Evolutionary conservation across 2,888 invertebrate genomes (phyloP).

Genomic region (Crepidodera aurea): DNA sequence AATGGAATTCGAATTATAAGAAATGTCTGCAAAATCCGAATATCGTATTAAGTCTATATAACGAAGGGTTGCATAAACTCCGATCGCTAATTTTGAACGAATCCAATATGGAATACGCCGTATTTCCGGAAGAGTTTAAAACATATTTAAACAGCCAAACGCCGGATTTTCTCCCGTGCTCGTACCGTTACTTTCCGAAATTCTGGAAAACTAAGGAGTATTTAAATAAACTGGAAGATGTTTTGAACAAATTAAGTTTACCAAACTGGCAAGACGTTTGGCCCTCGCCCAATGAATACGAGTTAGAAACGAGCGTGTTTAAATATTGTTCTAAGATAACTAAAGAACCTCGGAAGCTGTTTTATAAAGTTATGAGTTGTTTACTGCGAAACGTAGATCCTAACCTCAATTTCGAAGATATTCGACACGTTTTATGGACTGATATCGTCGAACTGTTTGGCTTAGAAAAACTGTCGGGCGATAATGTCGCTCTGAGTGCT

Average conservation of each 20-base stretch:
- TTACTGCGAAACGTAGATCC: constrained; percentile 55
- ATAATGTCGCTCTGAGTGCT: constrained; percentile 54
- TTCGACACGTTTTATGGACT: constrained; percentile 64
- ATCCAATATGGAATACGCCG: constrained; percentile 67
- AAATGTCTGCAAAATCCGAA: constrained; percentile 65
- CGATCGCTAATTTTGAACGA: constrained; percentile 68
- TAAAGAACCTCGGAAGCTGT: constrained; percentile 61
- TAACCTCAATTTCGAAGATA: constrained; percentile 60
- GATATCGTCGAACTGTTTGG: constrained; percentile 66
- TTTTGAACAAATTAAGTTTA: constrained; percentile 67
- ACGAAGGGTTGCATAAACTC: constrained; percentile 71
- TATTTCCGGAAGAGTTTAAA: constrained; percentile 73
- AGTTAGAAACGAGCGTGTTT: constrained; percentile 63
- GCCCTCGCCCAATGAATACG: constrained; percentile 60
- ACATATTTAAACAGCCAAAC: constrained; percentile 62
- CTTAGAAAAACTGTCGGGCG: constrained; percentile 64
- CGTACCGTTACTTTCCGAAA: constrained; percentile 72
- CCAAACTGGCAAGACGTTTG: constrained; percentile 63
- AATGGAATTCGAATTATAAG: constrained; percentile 60
- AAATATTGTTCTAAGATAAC: constrained; percentile 65
- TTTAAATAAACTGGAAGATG: constrained; percentile 62
- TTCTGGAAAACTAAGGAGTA: constrained; percentile 67
- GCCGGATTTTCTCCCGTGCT: constrained; percentile 68
- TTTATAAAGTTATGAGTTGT: constrained; percentile 62
- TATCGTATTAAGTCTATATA: constrained; percentile 71